Evolutionary conservation across 2,113 vertebrate genomes (phyloP).

Genomic region (Pteropus alecto): DNA sequence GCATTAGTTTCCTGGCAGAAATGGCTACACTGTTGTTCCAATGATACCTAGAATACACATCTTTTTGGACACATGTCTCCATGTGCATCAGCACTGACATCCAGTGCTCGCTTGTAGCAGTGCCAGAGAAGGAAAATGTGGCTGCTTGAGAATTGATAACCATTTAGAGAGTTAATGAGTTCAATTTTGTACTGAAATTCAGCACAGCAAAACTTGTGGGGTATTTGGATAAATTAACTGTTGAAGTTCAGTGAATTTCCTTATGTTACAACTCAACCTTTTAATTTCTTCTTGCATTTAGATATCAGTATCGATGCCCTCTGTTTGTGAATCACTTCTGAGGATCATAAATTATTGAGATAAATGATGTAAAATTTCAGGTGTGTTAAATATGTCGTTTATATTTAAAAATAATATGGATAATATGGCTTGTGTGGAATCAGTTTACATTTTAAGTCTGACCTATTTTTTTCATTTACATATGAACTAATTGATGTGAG

Average conservation of each 20-base stretch:
- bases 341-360: background rate
- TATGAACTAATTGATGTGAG: background rate
- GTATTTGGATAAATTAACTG: background rate
- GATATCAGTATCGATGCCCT: background rate
- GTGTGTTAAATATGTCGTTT: background rate
- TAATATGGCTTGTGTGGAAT: background rate
- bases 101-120: fast-evolving
- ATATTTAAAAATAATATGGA: background rate
- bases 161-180: background rate
- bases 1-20: background rate
- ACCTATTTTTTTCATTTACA: background rate
- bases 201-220: background rate
- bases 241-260: background rate
- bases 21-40: background rate
- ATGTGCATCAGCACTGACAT: background rate
- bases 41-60: fast-evolving
- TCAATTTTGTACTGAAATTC: background rate
- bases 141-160: background rate
- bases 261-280: background rate
- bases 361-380: background rate
- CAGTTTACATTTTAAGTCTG: background rate
- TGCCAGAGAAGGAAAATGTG: background rate
- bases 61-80: background rate
- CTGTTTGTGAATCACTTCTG: background rate
- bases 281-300: background rate